Base-by-base conservation (phyloP, 2,888 invertebrate species). In the Operophtera brumata region DNA sequence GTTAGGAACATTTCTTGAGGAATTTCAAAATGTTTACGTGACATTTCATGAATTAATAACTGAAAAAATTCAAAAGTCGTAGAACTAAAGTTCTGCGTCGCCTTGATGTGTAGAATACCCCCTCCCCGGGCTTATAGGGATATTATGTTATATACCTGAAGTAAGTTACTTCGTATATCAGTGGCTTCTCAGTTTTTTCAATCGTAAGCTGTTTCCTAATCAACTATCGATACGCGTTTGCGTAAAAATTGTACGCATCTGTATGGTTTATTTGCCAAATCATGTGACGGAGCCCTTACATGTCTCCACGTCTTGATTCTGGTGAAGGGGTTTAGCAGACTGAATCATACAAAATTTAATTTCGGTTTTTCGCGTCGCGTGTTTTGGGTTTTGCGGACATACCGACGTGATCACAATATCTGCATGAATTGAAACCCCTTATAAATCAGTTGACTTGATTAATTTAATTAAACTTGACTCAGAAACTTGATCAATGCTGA, bases 331-430 rank as follows among this genome's bases (percentile, higher is more conserved):
- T 26, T 8, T 26, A 8, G 26, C 26, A 7, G 26, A 26, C 37
- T 26, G 39, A 26, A 35, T 28, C 11, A 34, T 20, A 20, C 45
- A 45, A 26, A 40, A 40, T 40, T 26, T 45, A 5, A 10, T 39
- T 39, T 49, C 37, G 6, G 36, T 37, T 10, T 37, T 30, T 20
- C 25, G n/a, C 20, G 14, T 36, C 6, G 14, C 26, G 35, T 30
- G 37, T 50, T 44, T 50, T 6, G 26, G n/a, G 30, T 49, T 44
- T 34, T 44, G 30, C 30, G 13, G 9, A 40, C 26, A 20, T 40
- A 32, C 39, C 9, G 9, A 47, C 44, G 34, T 44, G 44, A 44
- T 28, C 12, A n/a, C 32, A 47, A 47, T 34, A 41, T 45, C 8
- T 26, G 8, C 25, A 35, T 25, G 25, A 36, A 13, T 36, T 36